Base-by-base conservation (phyloP, 2,888 invertebrate genomes). In the Loripinus fragilis region DNA sequence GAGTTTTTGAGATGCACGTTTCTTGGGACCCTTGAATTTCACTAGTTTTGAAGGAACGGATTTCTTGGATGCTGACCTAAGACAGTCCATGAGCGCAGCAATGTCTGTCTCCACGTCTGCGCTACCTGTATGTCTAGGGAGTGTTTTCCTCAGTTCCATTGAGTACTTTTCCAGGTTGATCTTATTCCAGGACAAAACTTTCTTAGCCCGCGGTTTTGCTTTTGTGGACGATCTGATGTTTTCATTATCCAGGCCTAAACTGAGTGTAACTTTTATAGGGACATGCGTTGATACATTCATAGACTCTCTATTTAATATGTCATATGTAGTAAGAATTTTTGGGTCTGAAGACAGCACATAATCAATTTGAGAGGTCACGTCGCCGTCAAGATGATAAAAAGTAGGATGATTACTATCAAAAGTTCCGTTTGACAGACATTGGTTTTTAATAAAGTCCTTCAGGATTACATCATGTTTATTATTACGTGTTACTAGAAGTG, bases 1-100 rank as follows among this genome's bases (percentile, higher is more conserved):
- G 2, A 55, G 28, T 55, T 55, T 55, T 15, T 17, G 2, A 10
- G 55, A 55, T 2, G 25, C 55, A 25, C 55, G 2, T 25, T 55
- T 55, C 55, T 55, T 25, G 15, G 55, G 55, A 10, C 55, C 55
- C 55, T 55, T 55, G 5, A 55, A 28, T 55, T 55, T 55, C 55
- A 55, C 2, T 25, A 15, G 23, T 23, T 55, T 55, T 55, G 25
- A 2, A 25, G 23, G 55, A 25, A 55, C 55, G 25, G 28, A 23
- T 23, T 55, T 55, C 15, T 55, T 8, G 2, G 55, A 23, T 10
- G 55, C 55, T 5, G 3, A 5, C 20, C 20, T 48, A 17, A 48
- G 23, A 48, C 48, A 25, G 48, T 48, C 20, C 3, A 48, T 48
- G 48, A 48, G 12, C 20, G 48, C 3, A 17, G 7, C 48, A 48